These are phyloP conservation scores for Drosophila triauraria DNA, from an alignment of 1,140 invertebrate species.

Conservation along the genomic window DNA sequence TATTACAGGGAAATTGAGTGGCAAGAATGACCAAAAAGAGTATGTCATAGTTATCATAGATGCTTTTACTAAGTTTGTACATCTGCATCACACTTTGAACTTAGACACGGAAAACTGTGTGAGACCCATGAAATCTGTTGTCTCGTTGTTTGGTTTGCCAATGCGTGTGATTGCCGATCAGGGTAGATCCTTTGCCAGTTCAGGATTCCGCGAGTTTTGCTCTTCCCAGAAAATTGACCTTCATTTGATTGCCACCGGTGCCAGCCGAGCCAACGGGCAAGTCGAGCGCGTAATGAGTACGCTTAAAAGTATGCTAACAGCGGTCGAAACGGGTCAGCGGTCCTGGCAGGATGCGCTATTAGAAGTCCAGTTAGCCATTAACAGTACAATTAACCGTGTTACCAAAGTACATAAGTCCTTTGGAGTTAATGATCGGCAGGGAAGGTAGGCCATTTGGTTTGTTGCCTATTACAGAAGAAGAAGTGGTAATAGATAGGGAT, in stretches of 20 bases:
- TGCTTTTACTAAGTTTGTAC: neutral
- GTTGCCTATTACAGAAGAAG: no score
- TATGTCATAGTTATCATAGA: constrained; percentile 13
- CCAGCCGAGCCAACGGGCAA: neutral
- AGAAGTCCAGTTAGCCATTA: no score
- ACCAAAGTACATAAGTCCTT: no score
- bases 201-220: neutral
- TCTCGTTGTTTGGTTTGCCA: neutral
- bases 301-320: neutral
- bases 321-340: no score
- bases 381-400: no score
- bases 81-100: neutral
- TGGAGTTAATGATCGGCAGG: no score
- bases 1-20: constrained; percentile 17
- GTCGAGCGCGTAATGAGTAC: neutral
- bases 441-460: no score
- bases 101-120: neutral
- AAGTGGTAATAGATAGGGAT: no score
- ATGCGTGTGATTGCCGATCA: neutral
- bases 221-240: no score
- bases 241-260: neutral
- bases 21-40: constrained; percentile 12
- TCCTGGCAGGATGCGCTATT: no score
- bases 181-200: neutral
- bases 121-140: neutral